Evolutionary conservation across 2,113 vertebrate species (phyloP), one percentile per base, ranked within the genome.

Genomic region (Uropsilus gracilis): DNA sequence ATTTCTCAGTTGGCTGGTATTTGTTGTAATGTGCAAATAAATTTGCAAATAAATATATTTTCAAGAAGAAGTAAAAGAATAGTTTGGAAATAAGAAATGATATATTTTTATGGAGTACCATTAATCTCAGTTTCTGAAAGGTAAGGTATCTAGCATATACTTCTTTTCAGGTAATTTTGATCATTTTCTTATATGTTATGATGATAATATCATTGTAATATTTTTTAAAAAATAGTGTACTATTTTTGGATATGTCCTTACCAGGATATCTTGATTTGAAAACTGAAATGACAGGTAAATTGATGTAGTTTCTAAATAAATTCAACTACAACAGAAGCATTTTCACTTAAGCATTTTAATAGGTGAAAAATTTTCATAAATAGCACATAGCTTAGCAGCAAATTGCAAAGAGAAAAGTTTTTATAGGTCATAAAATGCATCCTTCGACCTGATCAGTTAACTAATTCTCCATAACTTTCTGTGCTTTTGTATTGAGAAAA

Each of bases 11-110:
- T 78, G 14, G 16, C 73, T 26, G 53, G 0, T 63, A n/a, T 61
- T 92, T 44, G 30, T 28, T 28, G 53, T 81, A 69, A 37, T 26
- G 83, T 48, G 18, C 14, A 93, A 80, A 87, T 82, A 71, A 92
- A 71, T 44, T 95, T 84, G 76, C 4, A 78, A 63, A 85, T 72
- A 81, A 53, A 61, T 66, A 7, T 87, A 57, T 30, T 81, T 95
- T 66, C 16, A 63, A 90, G 91, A 46, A 17, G 72, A 77, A 2
- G 5, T 26, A 63, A 30, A 89, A 82, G n/a, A 69, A 86, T 0
- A 85, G 8, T 71, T 91, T 83, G 5, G 3, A 88, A 78, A 86
- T 64, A 10, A 82, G 53, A 86, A 76, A 71, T 32, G n/a, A n/a
- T 14, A 8, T 13, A 0, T 9, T 75, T 95, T 90, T 71, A 16